Evolutionary conservation across 2,797 vertebrate genomes (phyloP).

Genomic region (Carduelis carduelis): DNA sequence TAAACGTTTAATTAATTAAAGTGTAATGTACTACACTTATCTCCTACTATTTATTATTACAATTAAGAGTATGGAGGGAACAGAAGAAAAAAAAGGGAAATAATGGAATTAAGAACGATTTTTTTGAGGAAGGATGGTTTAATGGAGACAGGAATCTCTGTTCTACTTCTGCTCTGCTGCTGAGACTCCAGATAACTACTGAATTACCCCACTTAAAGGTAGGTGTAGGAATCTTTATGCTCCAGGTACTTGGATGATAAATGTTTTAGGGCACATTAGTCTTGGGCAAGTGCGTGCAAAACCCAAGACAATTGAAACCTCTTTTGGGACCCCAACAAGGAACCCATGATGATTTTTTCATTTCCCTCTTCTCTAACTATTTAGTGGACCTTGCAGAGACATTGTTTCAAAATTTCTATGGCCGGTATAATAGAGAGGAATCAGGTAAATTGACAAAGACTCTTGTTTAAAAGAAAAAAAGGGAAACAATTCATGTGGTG

Average conservation of each 20-base stretch:
- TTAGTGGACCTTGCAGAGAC: background rate
- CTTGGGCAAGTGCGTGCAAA: background rate
- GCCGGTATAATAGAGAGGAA: background rate
- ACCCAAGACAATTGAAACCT: background rate
- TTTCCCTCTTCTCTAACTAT: background rate
- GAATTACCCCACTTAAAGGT: background rate
- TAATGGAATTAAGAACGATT: background rate
- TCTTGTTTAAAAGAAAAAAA: background rate
- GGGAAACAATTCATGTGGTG: background rate
- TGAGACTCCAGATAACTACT: background rate
- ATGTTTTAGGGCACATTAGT: background rate
- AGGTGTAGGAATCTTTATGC: background rate
- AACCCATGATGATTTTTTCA: background rate
- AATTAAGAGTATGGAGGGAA: background rate
- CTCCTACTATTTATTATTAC: background rate
- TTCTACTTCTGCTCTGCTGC: background rate
- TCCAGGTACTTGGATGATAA: background rate
- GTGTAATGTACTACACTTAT: background rate
- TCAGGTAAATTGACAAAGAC: background rate
- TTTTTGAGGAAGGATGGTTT: background rate
- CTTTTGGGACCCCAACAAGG: background rate
- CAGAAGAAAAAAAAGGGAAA: background rate
- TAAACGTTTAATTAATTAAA: background rate
- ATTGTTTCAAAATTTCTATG: background rate
- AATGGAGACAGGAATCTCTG: background rate